Evolutionary conservation across 1,140 invertebrate genomes (phyloP).

Genomic region (Papilio machaon): DNA sequence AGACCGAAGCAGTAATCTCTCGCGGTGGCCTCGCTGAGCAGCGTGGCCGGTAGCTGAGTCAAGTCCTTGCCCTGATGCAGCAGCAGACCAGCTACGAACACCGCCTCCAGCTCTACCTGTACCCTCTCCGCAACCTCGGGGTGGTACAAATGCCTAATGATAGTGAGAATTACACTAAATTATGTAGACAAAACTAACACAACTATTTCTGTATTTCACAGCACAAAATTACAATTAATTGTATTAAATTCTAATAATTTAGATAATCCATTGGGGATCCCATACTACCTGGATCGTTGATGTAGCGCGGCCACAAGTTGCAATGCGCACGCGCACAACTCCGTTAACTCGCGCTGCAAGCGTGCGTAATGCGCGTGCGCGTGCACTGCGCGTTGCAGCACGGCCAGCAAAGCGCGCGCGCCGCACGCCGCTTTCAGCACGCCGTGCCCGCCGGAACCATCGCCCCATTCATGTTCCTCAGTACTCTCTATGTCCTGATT

Average conservation of each 20-base stretch:
- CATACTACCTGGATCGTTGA: slow-evolving; percentile 51
- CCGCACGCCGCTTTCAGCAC: slow-evolving; percentile 58
- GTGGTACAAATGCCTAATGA: slow-evolving; percentile 49
- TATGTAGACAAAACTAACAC: too few species aligned
- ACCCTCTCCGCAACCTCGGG: slow-evolving; percentile 51
- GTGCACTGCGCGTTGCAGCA: slow-evolving; percentile 45
- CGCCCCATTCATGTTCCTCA: slow-evolving; percentile 53
- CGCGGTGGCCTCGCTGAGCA: slow-evolving; percentile 51
- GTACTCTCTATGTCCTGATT: slow-evolving; percentile 56
- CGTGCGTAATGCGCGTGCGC: slow-evolving; percentile 52
- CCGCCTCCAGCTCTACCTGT: slow-evolving; percentile 58
- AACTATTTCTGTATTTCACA: too few species aligned
- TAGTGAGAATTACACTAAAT: background rate
- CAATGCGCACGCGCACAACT: slow-evolving; percentile 45
- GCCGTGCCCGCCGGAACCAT: slow-evolving; percentile 49
- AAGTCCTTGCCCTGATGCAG: slow-evolving; percentile 46
- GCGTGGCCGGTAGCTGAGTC: slow-evolving; percentile 51
- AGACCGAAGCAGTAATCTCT: slow-evolving; percentile 54
- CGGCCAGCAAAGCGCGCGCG: slow-evolving; percentile 51
- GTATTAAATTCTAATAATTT: too few species aligned
- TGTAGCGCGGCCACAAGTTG: slow-evolving; percentile 54
- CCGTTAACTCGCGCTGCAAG: slow-evolving; percentile 46
- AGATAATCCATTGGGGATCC: too few species aligned
- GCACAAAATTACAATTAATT: too few species aligned
- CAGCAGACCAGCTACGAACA: slow-evolving; percentile 51